phyloP scores from a whole-genome alignment of 2,797 vertebrate species.

The Xenops minutus region DNA sequence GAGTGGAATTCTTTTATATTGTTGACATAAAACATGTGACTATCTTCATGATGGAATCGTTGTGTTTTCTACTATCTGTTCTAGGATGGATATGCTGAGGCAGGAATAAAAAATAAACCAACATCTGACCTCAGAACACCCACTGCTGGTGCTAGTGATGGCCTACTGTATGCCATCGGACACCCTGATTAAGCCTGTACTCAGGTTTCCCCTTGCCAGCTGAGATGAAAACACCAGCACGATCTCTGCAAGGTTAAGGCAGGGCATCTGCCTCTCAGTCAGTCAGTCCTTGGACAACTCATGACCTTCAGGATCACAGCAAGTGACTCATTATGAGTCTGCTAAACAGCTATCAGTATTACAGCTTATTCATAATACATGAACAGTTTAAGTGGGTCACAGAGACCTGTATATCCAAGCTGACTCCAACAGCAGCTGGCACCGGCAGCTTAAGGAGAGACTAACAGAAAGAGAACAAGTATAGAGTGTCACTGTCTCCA shows the following conservation, averaged over 20 bases:
- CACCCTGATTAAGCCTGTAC: background rate
- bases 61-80: background rate
- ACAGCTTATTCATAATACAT: constrained; percentile 54
- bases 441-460: background rate
- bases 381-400: constrained; percentile 5
- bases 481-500: background rate
- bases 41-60: background rate
- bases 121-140: background rate
- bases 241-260: background rate
- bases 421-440: fast-evolving
- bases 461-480: background rate
- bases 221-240: background rate
- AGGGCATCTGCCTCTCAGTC: background rate
- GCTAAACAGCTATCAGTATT: constrained; percentile 41
- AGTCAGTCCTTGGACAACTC: background rate
- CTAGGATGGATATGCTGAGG: background rate
- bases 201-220: background rate
- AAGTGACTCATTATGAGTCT: background rate
- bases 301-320: background rate
- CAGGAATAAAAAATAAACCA: background rate
- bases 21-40: background rate
- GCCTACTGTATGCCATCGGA: background rate
- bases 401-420: background rate
- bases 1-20: background rate
- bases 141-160: background rate